Evolutionary conservation across 2,113 vertebrate species (phyloP), one percentile per base, ranked within the genome.

Genomic region (Progne subis): DNA sequence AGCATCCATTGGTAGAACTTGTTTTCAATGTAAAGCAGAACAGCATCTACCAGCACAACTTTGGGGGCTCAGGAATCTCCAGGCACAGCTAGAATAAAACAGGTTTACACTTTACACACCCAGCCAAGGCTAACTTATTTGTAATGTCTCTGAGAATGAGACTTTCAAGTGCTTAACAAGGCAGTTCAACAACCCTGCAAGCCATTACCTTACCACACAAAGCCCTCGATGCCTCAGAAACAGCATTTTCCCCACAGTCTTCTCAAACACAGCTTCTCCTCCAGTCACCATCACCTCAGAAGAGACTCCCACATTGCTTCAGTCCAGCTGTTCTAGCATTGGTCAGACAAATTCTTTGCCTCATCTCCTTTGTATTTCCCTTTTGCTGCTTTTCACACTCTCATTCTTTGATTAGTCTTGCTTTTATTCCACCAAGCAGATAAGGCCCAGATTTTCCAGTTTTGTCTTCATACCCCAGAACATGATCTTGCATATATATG

Each of bases 241-340:
- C 19, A 46, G n/a, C 32, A 63, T 28, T 55, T 41, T 6, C 12
- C 5, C 2, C 5, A 0, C 5, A 47, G n/a, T 5, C 32, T 55
- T 59, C 37, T 24, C 41, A 60, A 44, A 32, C 23, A 41, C 46
- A 78, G 61, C 28, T 93, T 50, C 67, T 79, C 67, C 29, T 56
- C 16, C 31, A 71, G 37, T 14, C 34, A 43, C 23, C 44, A 67
- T 21, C 0, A 0, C 44, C 60, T 50, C 57, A 46, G 16, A 26
- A 86, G 20, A 78, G n/a, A 28, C n/a, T 74, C 18, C 10, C 18
- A 72, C 12, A 4, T 4, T 4, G 16, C n/a, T 82, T 43, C 70
- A 79, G 28, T 44, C 68, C 14, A 75, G 26, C 52, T 63, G 9
- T 31, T 72, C 25, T 78, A 63, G 31, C 53, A 69, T 5, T 18